Conservation (phyloP, 2,797 vertebrate species). For the Sparidentex hasta region DNA sequence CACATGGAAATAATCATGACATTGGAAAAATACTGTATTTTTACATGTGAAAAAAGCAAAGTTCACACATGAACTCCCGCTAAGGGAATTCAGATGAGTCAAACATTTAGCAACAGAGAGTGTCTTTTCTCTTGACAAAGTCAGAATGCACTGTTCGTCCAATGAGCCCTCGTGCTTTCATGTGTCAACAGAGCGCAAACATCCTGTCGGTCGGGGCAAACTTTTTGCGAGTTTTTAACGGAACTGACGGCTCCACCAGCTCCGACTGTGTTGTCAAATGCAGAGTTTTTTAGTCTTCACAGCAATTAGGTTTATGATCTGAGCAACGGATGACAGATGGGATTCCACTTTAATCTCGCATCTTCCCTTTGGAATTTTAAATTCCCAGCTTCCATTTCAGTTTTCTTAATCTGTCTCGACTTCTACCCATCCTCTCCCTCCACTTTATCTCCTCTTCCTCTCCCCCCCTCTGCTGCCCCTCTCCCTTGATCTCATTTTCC, state of each 20-base stretch:
- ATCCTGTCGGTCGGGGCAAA: background rate
- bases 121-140: background rate
- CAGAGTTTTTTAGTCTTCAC: constrained; percentile 17
- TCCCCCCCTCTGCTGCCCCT: background rate
- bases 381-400: constrained; percentile 37
- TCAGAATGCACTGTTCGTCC: background rate
- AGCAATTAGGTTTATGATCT: constrained; percentile 32
- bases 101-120: background rate
- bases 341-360: constrained; percentile 50
- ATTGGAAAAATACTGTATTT: too few species aligned
- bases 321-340: constrained; percentile 43
- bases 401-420: constrained; percentile 24
- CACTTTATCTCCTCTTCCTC: constrained; percentile 6
- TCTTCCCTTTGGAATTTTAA: constrained; percentile 41
- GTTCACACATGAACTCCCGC: too few species aligned
- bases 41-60: too few species aligned
- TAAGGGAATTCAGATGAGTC: background rate
- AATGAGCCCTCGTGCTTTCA: background rate
- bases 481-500: constrained; percentile 14
- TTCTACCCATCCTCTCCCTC: background rate
- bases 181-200: constrained; percentile 15
- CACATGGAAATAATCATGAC: too few species aligned
- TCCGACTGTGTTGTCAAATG: constrained; percentile 10
- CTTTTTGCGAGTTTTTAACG: background rate
- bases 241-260: background rate